These are phyloP conservation scores for Petrocephalus sullivani DNA, from an alignment of 2,797 vertebrate genomes.

Conservation along the genomic window DNA sequence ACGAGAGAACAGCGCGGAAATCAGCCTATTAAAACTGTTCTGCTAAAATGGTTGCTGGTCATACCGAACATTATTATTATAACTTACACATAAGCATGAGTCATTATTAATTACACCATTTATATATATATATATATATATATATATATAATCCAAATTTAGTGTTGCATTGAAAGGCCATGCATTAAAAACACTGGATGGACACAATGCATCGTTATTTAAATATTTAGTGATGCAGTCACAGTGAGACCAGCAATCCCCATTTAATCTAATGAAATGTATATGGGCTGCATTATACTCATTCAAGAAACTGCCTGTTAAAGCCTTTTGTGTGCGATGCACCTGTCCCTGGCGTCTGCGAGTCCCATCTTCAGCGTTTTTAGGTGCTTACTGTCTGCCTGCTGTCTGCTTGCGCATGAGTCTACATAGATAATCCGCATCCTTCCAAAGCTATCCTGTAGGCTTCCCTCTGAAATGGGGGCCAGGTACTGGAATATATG, in stretches of 20 bases:
- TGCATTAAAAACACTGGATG: neutral
- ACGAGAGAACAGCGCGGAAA: neutral
- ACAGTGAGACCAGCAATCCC: neutral
- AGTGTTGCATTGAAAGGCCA: neutral
- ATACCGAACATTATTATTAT: neutral
- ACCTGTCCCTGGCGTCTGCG: conserved; percentile 30
- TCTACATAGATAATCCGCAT: conserved; percentile 48
- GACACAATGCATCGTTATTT: neutral
- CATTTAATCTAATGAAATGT: conserved; percentile 1
- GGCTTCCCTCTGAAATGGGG: conserved; percentile 53
- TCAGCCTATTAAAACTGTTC: neutral
- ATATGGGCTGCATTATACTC: conserved; percentile 37
- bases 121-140: neutral
- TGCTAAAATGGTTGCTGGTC: neutral
- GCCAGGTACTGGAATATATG: conserved; percentile 60
- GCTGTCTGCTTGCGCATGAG: conserved; percentile 30
- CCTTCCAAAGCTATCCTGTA: conserved; percentile 39
- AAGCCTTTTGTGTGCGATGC: conserved; percentile 52
- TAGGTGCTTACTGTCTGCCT: conserved; percentile 53
- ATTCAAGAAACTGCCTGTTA: conserved; percentile 34
- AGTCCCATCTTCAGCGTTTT: conserved; percentile 40
- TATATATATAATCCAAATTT: neutral
- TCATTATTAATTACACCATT: neutral
- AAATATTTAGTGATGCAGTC: conserved; percentile 1
- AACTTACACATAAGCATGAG: neutral